phyloP scores from a whole-genome alignment of 2,797 vertebrate species.

The Sebastes taczanowskii region DNA sequence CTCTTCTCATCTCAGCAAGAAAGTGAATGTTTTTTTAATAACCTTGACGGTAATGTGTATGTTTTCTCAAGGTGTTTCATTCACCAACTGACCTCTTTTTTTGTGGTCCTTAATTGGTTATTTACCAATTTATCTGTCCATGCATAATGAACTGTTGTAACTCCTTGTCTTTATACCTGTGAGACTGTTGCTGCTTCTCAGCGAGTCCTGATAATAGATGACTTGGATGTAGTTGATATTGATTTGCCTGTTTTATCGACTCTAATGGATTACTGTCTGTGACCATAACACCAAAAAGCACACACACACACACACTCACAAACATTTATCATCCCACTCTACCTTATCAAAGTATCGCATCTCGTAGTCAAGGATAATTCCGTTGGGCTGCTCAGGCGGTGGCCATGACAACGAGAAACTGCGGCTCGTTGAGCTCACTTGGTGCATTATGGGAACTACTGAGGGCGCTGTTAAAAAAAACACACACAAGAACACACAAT shows the following conservation, averaged over 20 bases:
- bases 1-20: too few relatives aligned
- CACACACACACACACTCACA: slow-evolving; percentile 9
- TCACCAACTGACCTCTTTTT: neutral
- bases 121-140: neutral
- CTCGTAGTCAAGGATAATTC: slow-evolving; percentile 96
- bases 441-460: slow-evolving; percentile 95
- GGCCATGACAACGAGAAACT: slow-evolving; percentile 97
- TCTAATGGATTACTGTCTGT: slow-evolving; percentile 40
- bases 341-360: slow-evolving; percentile 95
- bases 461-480: slow-evolving; percentile 87
- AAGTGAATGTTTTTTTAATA: too few relatives aligned
- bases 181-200: slow-evolving; percentile 7
- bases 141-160: neutral
- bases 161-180: neutral
- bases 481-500: slow-evolving; percentile 40
- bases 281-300: slow-evolving; percentile 26
- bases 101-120: neutral
- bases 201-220: slow-evolving; percentile 36
- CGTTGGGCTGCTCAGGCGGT: slow-evolving; percentile 94
- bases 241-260: slow-evolving; percentile 50
- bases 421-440: slow-evolving; percentile 95
- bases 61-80: neutral
- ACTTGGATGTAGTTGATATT: slow-evolving; percentile 38
- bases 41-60: neutral
- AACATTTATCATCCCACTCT: slow-evolving; percentile 71